Evolutionary conservation across 2,113 vertebrate genomes (phyloP).

Genomic region (Brienomyrus brachyistius): DNA sequence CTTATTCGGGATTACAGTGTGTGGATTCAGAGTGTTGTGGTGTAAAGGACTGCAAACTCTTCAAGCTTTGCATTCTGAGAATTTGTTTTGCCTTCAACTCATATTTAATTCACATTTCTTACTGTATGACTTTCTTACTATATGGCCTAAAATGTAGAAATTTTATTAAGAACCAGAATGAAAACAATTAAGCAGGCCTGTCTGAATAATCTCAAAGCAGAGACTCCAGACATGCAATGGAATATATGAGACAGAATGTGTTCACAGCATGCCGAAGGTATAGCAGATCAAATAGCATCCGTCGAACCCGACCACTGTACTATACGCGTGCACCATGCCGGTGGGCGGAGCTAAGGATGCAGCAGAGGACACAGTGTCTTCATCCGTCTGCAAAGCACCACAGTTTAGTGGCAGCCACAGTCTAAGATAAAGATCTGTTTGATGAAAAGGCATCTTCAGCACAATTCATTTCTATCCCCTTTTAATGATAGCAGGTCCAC

Average conservation of each 20-base stretch:
- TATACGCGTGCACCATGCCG: neutral
- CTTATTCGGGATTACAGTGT: no score
- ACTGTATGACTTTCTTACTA: neutral
- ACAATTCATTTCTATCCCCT: constrained; percentile 3
- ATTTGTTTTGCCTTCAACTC: neutral
- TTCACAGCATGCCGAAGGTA: neutral
- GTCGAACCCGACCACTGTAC: neutral
- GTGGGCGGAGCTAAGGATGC: neutral
- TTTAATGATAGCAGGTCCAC: neutral
- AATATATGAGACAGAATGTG: neutral
- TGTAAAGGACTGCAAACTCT: neutral
- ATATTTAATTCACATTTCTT: neutral
- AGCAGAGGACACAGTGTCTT: neutral
- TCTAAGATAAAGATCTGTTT: neutral
- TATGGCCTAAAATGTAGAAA: constrained; percentile 17
- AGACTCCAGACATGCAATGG: neutral
- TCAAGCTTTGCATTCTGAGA: neutral
- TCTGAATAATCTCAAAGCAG: constrained; percentile 14
- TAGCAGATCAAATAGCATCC: neutral
- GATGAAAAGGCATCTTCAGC: neutral
- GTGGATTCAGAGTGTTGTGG: neutral
- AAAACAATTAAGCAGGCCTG: constrained; percentile 15
- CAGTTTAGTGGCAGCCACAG: neutral
- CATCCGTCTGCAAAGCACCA: neutral
- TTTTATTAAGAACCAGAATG: constrained; percentile 19